Conservation (phyloP, 2,113 vertebrate genomes). For the Dolichallabes microphthalmus region DNA sequence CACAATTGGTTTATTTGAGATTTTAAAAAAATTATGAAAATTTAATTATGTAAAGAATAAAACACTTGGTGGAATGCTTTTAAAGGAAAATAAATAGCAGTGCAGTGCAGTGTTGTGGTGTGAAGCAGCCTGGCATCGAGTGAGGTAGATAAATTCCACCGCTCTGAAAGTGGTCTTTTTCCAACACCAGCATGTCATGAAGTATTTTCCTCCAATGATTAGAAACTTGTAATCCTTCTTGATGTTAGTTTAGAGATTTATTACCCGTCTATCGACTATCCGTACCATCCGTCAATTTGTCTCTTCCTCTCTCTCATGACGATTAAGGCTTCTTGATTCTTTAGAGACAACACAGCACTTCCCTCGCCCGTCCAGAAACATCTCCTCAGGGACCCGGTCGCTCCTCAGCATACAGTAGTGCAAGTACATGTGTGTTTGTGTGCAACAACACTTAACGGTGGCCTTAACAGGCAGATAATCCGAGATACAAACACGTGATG, state of each 20-base stretch:
- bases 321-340: slow-evolving; percentile 62
- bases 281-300: slow-evolving; percentile 37
- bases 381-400: not conserved
- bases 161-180: not conserved
- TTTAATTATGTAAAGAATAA: not conserved
- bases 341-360: slow-evolving; percentile 61
- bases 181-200: not conserved
- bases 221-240: not conserved
- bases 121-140: not conserved
- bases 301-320: slow-evolving; percentile 65
- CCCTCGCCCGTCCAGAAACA: slow-evolving; percentile 44
- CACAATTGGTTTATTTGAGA: too few species aligned
- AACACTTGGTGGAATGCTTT: not conserved
- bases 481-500: slow-evolving; percentile 22
- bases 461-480: slow-evolving; percentile 33
- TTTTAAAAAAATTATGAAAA: too few species aligned
- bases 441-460: not conserved
- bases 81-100: not conserved
- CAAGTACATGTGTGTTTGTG: slow-evolving; percentile 22
- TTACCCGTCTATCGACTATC: slow-evolving; percentile 36
- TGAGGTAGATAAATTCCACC: not conserved
- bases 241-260: not conserved
- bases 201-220: not conserved
- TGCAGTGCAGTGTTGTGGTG: too few species aligned
- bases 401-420: not conserved